Evolutionary conservation across 1,140 invertebrate species (phyloP).

Genomic region (Anastrepha ludens): DNA sequence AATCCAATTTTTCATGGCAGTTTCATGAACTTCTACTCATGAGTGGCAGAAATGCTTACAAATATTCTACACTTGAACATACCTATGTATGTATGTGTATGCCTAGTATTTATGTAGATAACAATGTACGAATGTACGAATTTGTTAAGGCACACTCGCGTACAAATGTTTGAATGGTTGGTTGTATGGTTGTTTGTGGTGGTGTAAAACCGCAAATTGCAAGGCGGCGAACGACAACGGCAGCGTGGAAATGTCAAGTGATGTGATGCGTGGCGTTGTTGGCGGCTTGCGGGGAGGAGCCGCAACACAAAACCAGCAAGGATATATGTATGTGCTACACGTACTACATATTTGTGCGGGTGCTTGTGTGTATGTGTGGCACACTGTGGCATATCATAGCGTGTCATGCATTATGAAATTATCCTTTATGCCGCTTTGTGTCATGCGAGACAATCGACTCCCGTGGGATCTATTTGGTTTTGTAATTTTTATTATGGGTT

Average conservation of each 20-base stretch:
- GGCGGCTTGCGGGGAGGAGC: not conserved
- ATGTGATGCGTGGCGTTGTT: not conserved
- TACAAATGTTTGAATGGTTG: not conserved
- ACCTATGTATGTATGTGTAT: not conserved
- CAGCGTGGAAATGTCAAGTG: conserved; percentile 53
- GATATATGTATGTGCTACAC: not conserved
- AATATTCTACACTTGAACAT: not conserved
- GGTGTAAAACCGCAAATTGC: conserved; percentile 41
- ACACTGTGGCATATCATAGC: conserved; percentile 36
- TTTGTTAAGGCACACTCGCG: not conserved
- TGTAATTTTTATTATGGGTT: conserved; percentile 50
- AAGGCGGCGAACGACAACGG: conserved; percentile 12
- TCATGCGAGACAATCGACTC: conserved; percentile 50
- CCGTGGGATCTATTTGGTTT: conserved; percentile 53
- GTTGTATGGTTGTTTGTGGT: not conserved
- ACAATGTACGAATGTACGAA: not conserved
- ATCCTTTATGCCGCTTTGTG: conserved; percentile 40
- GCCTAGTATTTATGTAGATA: not conserved
- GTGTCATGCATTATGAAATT: conserved; percentile 53
- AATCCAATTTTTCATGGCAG: conserved; percentile 56
- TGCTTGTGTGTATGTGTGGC: not conserved
- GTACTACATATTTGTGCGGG: not conserved
- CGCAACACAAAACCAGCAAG: not conserved
- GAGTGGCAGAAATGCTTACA: not conserved
- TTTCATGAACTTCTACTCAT: not conserved